Evolutionary conservation across 2,113 vertebrate genomes (phyloP).

Genomic region (Corythoichthys intestinalis): DNA sequence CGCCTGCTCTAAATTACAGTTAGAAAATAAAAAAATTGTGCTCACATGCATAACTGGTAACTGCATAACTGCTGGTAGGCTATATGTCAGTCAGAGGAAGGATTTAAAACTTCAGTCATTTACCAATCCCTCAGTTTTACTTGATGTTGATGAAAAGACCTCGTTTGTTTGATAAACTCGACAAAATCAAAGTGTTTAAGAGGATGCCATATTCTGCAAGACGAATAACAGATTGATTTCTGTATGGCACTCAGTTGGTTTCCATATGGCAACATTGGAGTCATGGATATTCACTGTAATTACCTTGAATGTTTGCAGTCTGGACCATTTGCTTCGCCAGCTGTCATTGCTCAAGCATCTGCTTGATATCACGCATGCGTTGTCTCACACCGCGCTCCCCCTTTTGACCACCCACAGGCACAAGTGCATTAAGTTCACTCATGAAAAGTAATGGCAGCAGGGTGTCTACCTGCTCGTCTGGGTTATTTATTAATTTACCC

Average conservation of each 20-base stretch:
- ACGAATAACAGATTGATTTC: constrained; percentile 26
- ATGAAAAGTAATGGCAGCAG: constrained; percentile 26
- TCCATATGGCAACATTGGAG: constrained; percentile 64
- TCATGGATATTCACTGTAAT: constrained; percentile 65
- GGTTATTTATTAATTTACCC: constrained; percentile 35
- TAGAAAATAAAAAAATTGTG: constrained; percentile 21
- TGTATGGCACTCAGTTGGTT: constrained; percentile 44
- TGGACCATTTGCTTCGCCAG: constrained; percentile 66
- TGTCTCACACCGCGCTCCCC: constrained; percentile 33
- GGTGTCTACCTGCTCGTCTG: constrained; percentile 11
- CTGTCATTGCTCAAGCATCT: constrained; percentile 57
- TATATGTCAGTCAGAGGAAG: constrained; percentile 31
- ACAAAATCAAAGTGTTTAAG: constrained; percentile 21
- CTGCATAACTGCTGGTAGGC: constrained; percentile 14
- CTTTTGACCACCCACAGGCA: constrained; percentile 41
- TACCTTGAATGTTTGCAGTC: constrained; percentile 67
- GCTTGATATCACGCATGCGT: constrained; percentile 25
- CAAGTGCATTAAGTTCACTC: constrained; percentile 45
- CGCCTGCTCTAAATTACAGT: constrained; percentile 42
- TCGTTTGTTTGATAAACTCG: neutral
- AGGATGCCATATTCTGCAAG: constrained; percentile 18
- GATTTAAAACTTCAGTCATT: neutral
- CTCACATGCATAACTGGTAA: constrained; percentile 43
- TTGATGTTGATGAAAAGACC: constrained; percentile 8
- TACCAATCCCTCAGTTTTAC: constrained; percentile 23